These are phyloP conservation scores for Oxycera nigricornis DNA, from an alignment of 2,888 invertebrate species.

Conservation along the genomic window DNA sequence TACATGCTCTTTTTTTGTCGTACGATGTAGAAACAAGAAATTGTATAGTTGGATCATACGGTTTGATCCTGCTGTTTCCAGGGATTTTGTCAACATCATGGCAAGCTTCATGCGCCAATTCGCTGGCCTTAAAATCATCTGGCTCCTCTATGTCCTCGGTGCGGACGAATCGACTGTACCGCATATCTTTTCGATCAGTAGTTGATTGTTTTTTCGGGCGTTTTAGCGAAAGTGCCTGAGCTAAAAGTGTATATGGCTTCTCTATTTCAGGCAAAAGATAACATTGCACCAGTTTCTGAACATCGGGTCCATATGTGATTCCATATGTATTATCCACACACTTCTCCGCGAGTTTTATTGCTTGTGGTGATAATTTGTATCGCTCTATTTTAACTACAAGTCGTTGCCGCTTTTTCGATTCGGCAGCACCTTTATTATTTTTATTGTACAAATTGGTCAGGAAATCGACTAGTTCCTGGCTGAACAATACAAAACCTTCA, in stretches of 20 bases:
- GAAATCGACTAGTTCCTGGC: not conserved
- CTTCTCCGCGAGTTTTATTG: not conserved
- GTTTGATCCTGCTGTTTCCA: not conserved
- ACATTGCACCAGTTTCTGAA: not conserved
- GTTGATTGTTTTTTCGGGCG: not conserved
- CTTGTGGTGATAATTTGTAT: not conserved
- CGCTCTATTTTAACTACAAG: not conserved
- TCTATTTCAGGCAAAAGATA: not conserved
- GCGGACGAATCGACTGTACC: not conserved
- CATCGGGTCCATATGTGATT: not conserved
- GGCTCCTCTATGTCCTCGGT: not conserved
- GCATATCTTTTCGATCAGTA: not conserved
- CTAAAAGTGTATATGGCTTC: not conserved
- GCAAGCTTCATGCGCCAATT: not conserved
- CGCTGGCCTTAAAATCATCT: not conserved
- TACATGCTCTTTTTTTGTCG: too few relatives aligned
- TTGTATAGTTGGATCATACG: too few relatives aligned
- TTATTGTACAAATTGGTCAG: not conserved
- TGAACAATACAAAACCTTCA: not conserved
- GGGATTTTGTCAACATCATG: not conserved
- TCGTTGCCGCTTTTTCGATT: not conserved
- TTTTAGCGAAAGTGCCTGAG: not conserved
- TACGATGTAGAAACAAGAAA: too few relatives aligned
- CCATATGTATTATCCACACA: not conserved
- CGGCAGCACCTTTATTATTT: not conserved